Evolutionary conservation across 2,888 invertebrate genomes (phyloP), one percentile per base, ranked within the genome.

Genomic region (Dinocampus coccinellae): DNA sequence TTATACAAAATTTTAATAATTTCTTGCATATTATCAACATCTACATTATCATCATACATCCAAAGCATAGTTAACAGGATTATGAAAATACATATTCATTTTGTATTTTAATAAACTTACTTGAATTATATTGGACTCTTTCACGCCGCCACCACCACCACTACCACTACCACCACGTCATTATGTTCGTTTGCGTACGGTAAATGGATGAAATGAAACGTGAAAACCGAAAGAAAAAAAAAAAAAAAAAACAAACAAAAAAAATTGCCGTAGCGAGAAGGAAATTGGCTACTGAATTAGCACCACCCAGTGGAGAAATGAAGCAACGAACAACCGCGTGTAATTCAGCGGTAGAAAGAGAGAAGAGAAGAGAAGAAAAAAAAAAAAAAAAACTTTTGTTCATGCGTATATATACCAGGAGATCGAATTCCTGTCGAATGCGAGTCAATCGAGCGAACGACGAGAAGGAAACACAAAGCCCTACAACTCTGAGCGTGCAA

Each of bases 401-500:
- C 42, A n/a, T 16, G 9, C 16, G 63, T 47, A 42, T 66, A n/a
- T 29, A 29, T 29, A 29, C 29, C 1, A 26, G 24, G 26, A 33
- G 57, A 39, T 66, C 16, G 36, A 66, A 57, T 57, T 66, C 34
- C 36, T 24, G 24, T 57, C 42, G 57, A 66, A 66, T 36, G 57
- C 20, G 39, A 55, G 57, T 66, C 57, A 39, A 66, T 66, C 55
- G 57, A 66, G 42, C 57, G 24, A 66, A 66, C 33, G 36, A 65
- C 29, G 11, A 29, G 62, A 52, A 9, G 29, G 20, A n/a, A n/a
- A 55, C 36, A 66, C 66, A 66, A 66, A 66, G 66, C 66, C 47
- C 47, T 26, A 26, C 63, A 42, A 6, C 26, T 22, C 39, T 36
- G 22, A 57, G 34, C 26, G 57, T 42, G n/a, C 66, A 66, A 66